Conservation (phyloP, 1,140 invertebrate species). For the Venustaconcha ellipsiformis region DNA sequence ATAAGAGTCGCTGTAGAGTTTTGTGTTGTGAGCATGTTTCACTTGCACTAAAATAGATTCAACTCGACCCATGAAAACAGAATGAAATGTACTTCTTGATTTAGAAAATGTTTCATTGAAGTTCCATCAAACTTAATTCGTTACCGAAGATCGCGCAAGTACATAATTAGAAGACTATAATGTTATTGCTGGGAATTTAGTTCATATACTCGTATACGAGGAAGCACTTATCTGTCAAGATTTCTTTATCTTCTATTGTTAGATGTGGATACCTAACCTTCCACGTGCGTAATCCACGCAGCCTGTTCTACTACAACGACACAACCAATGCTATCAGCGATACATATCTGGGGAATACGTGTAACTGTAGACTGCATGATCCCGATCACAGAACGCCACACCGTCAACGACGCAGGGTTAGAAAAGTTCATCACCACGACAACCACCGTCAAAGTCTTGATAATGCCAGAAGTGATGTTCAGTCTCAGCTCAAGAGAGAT, state of each 20-base stretch:
- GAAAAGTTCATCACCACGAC: neutral
- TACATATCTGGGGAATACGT: slow-evolving; percentile 34
- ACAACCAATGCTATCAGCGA: slow-evolving; percentile 44
- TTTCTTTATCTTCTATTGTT: neutral
- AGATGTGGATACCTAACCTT: slow-evolving; percentile 61
- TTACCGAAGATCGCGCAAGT: neutral
- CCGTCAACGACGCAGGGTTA: neutral
- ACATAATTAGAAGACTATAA: neutral
- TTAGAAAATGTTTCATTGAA: neutral
- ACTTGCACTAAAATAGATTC: too few species aligned
- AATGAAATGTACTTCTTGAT: too few species aligned
- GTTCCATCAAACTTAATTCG: neutral
- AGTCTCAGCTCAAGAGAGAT: neutral
- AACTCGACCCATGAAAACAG: too few species aligned
- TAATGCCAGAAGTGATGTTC: too few species aligned
- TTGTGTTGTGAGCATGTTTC: too few species aligned
- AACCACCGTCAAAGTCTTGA: neutral
- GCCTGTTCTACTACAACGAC: slow-evolving; percentile 44
- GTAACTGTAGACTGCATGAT: slow-evolving; percentile 2
- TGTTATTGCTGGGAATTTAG: too few species aligned
- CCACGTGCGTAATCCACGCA: slow-evolving; percentile 57
- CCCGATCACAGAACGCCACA: neutral
- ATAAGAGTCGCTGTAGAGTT: too few species aligned
- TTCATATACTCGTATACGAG: neutral
- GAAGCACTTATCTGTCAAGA: slow-evolving; percentile 2